Percentiles rank a stretch among this genome's conserved stretches.
Evolutionary conservation across 2,797 vertebrate species (phyloP).

Genomic region (Nannoperca obscura): DNA sequence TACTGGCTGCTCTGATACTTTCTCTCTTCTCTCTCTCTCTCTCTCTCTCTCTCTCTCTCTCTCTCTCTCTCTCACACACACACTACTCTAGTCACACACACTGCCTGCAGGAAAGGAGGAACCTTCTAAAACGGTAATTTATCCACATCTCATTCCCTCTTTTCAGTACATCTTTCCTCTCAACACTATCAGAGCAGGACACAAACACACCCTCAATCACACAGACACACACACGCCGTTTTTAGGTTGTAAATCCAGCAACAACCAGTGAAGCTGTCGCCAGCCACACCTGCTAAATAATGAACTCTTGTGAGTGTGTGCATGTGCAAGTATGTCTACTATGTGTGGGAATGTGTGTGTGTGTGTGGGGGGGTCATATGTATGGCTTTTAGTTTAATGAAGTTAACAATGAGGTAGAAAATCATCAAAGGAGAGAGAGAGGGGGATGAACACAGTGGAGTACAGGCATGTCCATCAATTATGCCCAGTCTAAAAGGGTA

Average conservation of each 20-base stretch:
- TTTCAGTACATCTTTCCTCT: constrained; percentile 57
- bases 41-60: neutral
- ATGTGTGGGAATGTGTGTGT: neutral
- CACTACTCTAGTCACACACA: constrained; percentile 22
- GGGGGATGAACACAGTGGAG: constrained; percentile 1
- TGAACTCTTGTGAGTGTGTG: constrained; percentile 20
- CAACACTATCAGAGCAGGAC: constrained; percentile 44
- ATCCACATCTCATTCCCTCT: constrained; percentile 73
- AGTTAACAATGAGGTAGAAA: constrained; percentile 69
- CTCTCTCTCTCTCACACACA: neutral
- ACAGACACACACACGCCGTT: constrained; percentile 6
- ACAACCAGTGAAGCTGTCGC: constrained; percentile 59
- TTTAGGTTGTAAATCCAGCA: constrained; percentile 68
- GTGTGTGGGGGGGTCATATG: constrained; percentile 33
- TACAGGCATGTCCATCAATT: constrained; percentile 19
- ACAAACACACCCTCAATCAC: constrained; percentile 48
- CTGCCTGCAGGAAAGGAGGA: constrained; percentile 46
- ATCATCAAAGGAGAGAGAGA: constrained; percentile 48
- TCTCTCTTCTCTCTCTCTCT: constrained; percentile 17
- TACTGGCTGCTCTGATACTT: constrained; percentile 50
- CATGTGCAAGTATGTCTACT: constrained; percentile 30
- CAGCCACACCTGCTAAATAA: constrained; percentile 60
- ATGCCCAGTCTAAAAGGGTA: neutral
- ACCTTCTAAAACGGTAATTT: constrained; percentile 69
- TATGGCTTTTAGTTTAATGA: constrained; percentile 72